phyloP scores from a whole-genome alignment of 92 coral and sea anemone species.

The Porites lobata region DNA sequence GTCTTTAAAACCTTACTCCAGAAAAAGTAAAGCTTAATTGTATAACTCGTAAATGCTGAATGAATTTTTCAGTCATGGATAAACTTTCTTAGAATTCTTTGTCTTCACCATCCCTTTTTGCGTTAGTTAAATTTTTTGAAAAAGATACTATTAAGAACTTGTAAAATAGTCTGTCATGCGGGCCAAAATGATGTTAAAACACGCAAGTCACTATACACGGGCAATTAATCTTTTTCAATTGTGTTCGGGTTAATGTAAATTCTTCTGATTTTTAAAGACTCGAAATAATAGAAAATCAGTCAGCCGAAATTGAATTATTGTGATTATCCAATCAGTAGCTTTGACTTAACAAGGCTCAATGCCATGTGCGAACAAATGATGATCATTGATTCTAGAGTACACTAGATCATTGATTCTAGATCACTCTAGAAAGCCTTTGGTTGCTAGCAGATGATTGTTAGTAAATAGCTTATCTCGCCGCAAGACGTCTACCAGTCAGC shows the following conservation, averaged over 20 bases:
- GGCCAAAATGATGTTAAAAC: not conserved
- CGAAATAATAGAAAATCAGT: slow-evolving; percentile 24
- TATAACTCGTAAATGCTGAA: not conserved
- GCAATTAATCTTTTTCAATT: not conserved
- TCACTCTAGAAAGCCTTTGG: not conserved
- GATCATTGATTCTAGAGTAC: slow-evolving; percentile 10
- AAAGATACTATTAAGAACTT: no score
- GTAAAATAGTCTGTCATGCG: not conserved
- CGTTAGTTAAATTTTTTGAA: not conserved
- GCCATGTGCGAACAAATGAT: not conserved
- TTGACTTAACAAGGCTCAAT: not conserved
- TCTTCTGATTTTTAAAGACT: not conserved
- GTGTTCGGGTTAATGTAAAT: not conserved
- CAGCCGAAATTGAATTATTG: not conserved
- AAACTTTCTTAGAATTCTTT: not conserved
- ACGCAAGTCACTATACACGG: not conserved
- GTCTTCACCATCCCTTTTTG: not conserved
- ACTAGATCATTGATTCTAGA: slow-evolving; percentile 6
- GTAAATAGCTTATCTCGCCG: not conserved
- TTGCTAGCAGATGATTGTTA: not conserved
- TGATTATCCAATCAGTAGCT: slow-evolving; percentile 11
- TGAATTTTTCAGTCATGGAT: not conserved
- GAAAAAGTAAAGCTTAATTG: not conserved
- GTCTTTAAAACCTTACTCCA: not conserved
- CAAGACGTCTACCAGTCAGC: not conserved